phyloP scores from a whole-genome alignment of 1,140 invertebrate genomes.

The Pogonus chalceus region DNA sequence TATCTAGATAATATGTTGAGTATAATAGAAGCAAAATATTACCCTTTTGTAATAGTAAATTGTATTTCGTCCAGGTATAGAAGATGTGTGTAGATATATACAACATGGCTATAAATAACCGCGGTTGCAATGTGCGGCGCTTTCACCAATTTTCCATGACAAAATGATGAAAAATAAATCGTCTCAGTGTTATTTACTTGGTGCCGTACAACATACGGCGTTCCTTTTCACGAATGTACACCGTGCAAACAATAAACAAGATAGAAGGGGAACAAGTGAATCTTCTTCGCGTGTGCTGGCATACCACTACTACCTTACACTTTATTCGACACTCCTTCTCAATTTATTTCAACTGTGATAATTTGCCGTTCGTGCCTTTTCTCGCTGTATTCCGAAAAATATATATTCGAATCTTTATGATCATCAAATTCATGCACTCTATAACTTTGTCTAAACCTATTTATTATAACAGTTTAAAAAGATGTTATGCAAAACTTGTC shows the following conservation, averaged over 20 bases:
- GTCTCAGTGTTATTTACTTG: neutral
- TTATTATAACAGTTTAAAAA: too few relatives aligned
- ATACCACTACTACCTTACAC: neutral
- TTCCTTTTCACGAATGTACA: constrained; percentile 7
- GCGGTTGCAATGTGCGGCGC: neutral
- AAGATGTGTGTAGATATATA: neutral
- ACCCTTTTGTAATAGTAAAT: constrained; percentile 2
- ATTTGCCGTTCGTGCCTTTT: neutral
- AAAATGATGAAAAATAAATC: constrained; percentile 8
- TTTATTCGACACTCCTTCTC: neutral
- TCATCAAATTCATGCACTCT: too few relatives aligned
- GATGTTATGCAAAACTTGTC: too few relatives aligned
- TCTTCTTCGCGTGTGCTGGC: neutral
- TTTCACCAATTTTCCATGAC: constrained; percentile 4
- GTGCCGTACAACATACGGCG: too few relatives aligned
- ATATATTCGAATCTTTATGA: neutral
- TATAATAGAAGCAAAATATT: neutral
- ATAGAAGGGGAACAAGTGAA: neutral
- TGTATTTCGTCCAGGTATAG: neutral
- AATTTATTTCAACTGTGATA: neutral
- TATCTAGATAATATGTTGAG: neutral
- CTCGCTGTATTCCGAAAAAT: neutral
- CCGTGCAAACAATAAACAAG: constrained; percentile 1
- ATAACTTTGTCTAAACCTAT: too few relatives aligned
- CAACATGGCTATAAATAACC: neutral